A percentile compares a stretch with the other conserved stretches of the same genome.
Evolutionary conservation across 2,797 vertebrate genomes (phyloP).

Genomic region (Myoxocephalus aenaeus): DNA sequence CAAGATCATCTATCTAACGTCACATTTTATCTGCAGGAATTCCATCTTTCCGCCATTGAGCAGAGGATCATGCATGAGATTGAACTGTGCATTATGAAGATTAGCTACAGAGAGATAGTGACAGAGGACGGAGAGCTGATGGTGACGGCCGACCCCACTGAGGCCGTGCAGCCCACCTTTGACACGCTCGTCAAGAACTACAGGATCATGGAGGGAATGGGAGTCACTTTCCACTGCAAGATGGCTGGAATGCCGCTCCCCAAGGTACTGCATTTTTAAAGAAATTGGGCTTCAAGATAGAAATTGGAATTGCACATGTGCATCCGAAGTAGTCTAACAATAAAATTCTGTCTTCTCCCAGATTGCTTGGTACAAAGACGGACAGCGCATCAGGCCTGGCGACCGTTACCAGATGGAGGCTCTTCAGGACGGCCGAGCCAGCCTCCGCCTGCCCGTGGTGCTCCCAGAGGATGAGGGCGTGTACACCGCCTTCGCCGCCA

Average conservation of each 20-base stretch:
- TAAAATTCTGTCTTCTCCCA: constrained; percentile 53
- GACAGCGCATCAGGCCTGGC: constrained; percentile 90
- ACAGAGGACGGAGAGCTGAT: constrained; percentile 93
- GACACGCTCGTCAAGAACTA: constrained; percentile 93
- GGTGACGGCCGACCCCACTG: constrained; percentile 86
- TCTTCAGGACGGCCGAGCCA: constrained; percentile 93
- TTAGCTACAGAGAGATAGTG: constrained; percentile 92
- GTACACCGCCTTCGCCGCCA: constrained; percentile 93
- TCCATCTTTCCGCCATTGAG: constrained; percentile 94
- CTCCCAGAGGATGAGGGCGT: constrained; percentile 95
- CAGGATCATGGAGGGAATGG: constrained; percentile 93
- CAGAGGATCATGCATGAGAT: constrained; percentile 95
- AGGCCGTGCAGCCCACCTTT: constrained; percentile 89
- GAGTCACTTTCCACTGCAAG: constrained; percentile 96
- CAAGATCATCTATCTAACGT: not conserved
- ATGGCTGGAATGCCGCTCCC: constrained; percentile 91
- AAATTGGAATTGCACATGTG: not conserved
- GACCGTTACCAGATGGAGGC: constrained; percentile 92
- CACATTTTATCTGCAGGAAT: constrained; percentile 85
- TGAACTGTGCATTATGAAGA: constrained; percentile 92
- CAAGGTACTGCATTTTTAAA: constrained; percentile 84
- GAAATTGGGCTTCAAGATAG: not conserved
- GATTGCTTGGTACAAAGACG: constrained; percentile 98
- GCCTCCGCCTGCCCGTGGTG: constrained; percentile 90
- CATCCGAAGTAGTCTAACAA: not conserved